Conservation (phyloP, 1,140 invertebrate species). For the Thereuonema tuberculata region DNA sequence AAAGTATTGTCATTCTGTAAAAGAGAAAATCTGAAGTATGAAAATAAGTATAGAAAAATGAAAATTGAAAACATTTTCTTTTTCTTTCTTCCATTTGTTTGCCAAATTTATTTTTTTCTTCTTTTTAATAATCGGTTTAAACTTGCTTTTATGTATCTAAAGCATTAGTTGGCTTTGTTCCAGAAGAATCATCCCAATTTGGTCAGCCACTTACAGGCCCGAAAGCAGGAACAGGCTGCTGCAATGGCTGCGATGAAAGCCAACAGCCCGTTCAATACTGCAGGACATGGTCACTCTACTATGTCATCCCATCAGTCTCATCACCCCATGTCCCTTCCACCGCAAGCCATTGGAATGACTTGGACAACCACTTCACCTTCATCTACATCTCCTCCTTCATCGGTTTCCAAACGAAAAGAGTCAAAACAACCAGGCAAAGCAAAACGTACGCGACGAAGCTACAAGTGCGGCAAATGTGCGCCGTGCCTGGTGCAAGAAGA, state of each 20-base stretch:
- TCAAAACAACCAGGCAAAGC: conserved; percentile 5
- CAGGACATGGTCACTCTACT: background rate
- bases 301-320: background rate
- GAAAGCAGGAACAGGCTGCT: background rate
- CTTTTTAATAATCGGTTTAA: too few species aligned
- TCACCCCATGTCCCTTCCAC: background rate
- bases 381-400: too few species aligned
- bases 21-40: too few species aligned
- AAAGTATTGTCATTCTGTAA: too few species aligned
- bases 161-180: too few species aligned
- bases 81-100: too few species aligned
- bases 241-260: background rate
- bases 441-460: conserved; percentile 2
- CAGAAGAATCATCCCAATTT: conserved; percentile 5
- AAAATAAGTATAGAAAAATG: too few species aligned
- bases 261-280: background rate
- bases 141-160: too few species aligned
- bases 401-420: conserved; percentile 2
- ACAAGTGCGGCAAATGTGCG: conserved; percentile 8
- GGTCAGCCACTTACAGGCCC: background rate
- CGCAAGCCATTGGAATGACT: background rate
- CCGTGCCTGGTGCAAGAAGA: conserved; percentile 8
- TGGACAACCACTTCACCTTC: background rate
- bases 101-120: too few species aligned
- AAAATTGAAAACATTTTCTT: too few species aligned